phyloP scores from a whole-genome alignment of 2,113 vertebrate species.

The Andinoacara biseriatus region DNA sequence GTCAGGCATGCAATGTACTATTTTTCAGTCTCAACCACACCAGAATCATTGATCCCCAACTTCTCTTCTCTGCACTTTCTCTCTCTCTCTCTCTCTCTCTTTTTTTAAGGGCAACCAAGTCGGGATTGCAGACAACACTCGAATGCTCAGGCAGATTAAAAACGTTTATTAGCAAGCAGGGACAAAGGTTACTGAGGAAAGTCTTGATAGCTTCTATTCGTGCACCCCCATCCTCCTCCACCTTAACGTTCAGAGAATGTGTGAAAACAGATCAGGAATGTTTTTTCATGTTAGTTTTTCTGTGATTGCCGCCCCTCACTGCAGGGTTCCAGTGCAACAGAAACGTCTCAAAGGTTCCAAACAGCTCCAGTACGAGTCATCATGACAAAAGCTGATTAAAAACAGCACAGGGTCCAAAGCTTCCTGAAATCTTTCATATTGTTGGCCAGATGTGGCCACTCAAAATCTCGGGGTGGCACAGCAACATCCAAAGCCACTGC shows the following conservation, averaged over 20 bases:
- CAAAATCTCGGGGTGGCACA: neutral
- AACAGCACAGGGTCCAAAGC: neutral
- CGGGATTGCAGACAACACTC: neutral
- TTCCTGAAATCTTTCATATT: neutral
- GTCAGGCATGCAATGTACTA: neutral
- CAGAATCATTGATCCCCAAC: fast-evolving
- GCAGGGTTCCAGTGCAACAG: neutral
- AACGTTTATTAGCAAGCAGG: too few species aligned
- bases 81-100: too few species aligned
- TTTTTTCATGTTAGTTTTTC: too few species aligned
- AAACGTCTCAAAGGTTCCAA: neutral
- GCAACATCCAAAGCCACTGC: neutral
- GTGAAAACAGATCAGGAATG: too few species aligned
- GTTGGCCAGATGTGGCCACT: fast-evolving
- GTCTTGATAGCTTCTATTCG: too few species aligned
- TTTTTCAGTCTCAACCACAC: neutral
- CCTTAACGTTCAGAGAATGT: too few species aligned
- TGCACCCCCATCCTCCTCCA: neutral
- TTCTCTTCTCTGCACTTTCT: neutral
- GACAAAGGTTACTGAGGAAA: too few species aligned
- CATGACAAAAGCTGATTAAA: neutral
- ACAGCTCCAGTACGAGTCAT: neutral
- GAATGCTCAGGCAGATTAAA: too few species aligned
- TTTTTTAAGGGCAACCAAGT: neutral
- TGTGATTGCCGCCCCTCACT: too few species aligned